phyloP scores from a whole-genome alignment of 2,888 invertebrate genomes.

The Arrhopalites spinosus region DNA sequence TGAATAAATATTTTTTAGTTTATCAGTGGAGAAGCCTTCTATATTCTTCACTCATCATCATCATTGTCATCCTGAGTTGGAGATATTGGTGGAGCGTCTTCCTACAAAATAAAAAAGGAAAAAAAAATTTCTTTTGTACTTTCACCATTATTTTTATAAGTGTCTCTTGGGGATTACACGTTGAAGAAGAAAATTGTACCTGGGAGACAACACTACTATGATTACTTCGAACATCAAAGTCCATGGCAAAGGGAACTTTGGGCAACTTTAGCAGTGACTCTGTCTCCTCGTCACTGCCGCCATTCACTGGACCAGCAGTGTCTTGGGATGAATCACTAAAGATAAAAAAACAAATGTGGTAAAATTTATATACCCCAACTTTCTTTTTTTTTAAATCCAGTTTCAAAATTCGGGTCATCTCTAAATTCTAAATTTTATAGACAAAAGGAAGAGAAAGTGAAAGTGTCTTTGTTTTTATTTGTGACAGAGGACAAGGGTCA shows the following conservation, averaged over 20 bases:
- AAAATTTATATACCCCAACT: too few relatives aligned
- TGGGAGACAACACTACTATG: constrained; percentile 66
- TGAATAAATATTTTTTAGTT: too few relatives aligned
- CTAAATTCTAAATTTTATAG: too few relatives aligned
- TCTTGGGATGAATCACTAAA: constrained; percentile 62
- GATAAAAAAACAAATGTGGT: constrained; percentile 37
- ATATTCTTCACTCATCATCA: neutral
- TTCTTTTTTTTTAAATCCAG: too few relatives aligned
- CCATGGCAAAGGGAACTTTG: constrained; percentile 67
- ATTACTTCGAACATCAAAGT: constrained; percentile 67
- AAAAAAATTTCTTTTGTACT: too few relatives aligned
- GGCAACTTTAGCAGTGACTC: constrained; percentile 60
- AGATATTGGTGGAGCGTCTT: constrained; percentile 23
- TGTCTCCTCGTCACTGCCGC: constrained; percentile 58
- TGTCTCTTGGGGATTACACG: too few relatives aligned
- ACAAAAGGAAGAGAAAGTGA: too few relatives aligned
- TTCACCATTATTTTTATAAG: too few relatives aligned
- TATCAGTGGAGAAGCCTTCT: neutral
- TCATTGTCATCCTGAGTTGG: constrained; percentile 21
- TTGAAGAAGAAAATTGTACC: constrained; percentile 56
- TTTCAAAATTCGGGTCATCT: too few relatives aligned
- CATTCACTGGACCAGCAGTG: constrained; percentile 59
- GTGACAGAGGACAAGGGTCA: too few relatives aligned
- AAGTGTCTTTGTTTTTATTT: too few relatives aligned
- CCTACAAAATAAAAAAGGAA: constrained; percentile 27